Evolutionary conservation across 2,888 invertebrate species (phyloP).

Genomic region (Zelleria hepariella): DNA sequence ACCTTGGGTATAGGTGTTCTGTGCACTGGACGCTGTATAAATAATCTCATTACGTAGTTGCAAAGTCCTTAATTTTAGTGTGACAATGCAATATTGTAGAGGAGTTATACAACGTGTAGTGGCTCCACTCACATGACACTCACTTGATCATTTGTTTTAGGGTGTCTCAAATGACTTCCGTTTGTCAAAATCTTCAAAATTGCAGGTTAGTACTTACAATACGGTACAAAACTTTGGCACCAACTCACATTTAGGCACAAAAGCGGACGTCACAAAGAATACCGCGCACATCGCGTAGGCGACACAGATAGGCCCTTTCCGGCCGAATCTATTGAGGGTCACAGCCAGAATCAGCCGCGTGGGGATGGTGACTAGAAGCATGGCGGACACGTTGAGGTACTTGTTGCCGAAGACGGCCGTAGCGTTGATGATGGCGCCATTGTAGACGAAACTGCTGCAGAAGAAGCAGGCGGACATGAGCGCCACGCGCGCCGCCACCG

Average conservation of each 20-base stretch:
- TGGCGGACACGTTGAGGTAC: slow-evolving; percentile 81
- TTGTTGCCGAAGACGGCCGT: slow-evolving; percentile 79
- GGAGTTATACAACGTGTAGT: too few relatives aligned
- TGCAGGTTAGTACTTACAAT: too few relatives aligned
- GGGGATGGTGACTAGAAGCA: slow-evolving; percentile 77
- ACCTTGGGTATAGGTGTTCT: too few relatives aligned
- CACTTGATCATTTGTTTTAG: too few relatives aligned
- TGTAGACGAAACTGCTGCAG: slow-evolving; percentile 81
- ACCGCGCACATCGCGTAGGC: slow-evolving; percentile 58
- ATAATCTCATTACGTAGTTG: too few relatives aligned
- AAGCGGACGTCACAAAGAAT: slow-evolving; percentile 69
- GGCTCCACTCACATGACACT: too few relatives aligned
- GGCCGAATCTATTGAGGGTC: slow-evolving; percentile 75
- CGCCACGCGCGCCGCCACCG: slow-evolving; percentile 39
- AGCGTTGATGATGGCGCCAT: slow-evolving; percentile 82
- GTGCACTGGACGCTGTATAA: too few relatives aligned
- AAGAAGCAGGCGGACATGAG: slow-evolving; percentile 75
- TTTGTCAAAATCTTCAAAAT: too few relatives aligned
- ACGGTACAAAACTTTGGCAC: too few relatives aligned
- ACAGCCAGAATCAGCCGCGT: slow-evolving; percentile 58
- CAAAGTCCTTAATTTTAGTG: too few relatives aligned
- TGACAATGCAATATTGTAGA: too few relatives aligned
- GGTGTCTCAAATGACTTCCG: too few relatives aligned
- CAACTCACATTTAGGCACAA: slow-evolving; percentile 66
- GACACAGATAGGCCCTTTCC: slow-evolving; percentile 56